Percentiles rank a stretch among this genome's conserved stretches.
Evolutionary conservation across 2,888 invertebrate genomes (phyloP).

Genomic region (Dendrolimus pini): DNA sequence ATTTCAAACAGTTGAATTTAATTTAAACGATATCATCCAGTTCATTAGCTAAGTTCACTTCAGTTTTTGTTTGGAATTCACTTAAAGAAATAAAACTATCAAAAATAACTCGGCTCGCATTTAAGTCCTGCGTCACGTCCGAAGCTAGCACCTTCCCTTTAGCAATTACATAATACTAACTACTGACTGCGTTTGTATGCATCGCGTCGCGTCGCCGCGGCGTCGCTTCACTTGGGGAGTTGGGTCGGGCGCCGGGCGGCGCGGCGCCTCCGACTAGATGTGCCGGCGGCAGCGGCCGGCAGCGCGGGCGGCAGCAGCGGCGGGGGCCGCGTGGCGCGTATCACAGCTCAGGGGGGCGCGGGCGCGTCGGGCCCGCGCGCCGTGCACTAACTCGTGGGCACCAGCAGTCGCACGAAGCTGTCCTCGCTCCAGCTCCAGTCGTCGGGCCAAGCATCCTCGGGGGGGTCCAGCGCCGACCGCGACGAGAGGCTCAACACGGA

Average conservation of each 20-base stretch:
- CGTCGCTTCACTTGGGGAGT: slow-evolving; percentile 24
- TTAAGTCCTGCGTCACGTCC: slow-evolving; percentile 73
- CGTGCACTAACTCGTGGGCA: slow-evolving; percentile 80
- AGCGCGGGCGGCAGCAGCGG: slow-evolving; percentile 31
- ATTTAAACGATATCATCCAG: slow-evolving; percentile 61
- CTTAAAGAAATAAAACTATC: slow-evolving; percentile 75
- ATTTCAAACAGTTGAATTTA: slow-evolving; percentile 69
- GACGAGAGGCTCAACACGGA: slow-evolving; percentile 91
- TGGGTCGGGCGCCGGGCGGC: slow-evolving; percentile 30
- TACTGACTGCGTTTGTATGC: slow-evolving; percentile 57
- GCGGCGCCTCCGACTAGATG: slow-evolving; percentile 49
- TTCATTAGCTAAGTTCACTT: slow-evolving; percentile 69
- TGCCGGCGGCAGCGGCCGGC: slow-evolving; percentile 34
- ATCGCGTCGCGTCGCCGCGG: slow-evolving; percentile 38
- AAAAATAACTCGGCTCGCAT: slow-evolving; percentile 76
- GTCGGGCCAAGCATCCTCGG: slow-evolving; percentile 86
- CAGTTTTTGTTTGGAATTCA: slow-evolving; percentile 68
- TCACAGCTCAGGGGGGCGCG: slow-evolving; percentile 70
- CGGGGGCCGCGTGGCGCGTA: slow-evolving; percentile 42
- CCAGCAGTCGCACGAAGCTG: slow-evolving; percentile 83
- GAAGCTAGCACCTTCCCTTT: slow-evolving; percentile 77
- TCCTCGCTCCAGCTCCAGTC: slow-evolving; percentile 80
- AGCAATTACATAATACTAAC: slow-evolving; percentile 73
- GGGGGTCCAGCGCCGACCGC: slow-evolving; percentile 89
- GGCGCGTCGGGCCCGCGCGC: slow-evolving; percentile 68